A percentile compares a stretch with the other conserved stretches of the same genome.
phyloP scores from a whole-genome alignment of 1,140 invertebrate species.

The Plectus sambesii region DNA sequence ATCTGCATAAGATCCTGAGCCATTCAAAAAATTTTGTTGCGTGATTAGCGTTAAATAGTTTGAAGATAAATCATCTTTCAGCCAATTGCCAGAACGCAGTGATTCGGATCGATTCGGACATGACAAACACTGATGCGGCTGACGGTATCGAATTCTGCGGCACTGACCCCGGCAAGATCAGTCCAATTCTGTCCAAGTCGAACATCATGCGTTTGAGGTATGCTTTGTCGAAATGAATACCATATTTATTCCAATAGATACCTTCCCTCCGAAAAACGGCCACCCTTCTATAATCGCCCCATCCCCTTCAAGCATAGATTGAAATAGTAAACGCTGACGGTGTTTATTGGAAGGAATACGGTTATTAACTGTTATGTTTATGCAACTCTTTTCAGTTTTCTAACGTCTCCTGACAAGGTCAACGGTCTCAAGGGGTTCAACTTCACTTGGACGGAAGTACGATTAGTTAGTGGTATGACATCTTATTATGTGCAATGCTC shows the following conservation, averaged over 20 bases:
- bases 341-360: too few species aligned
- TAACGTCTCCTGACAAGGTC: slow-evolving; percentile 35
- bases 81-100: slow-evolving; percentile 41
- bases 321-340: too few species aligned
- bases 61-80: too few species aligned
- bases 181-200: slow-evolving; percentile 32
- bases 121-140: slow-evolving; percentile 27
- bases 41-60: too few species aligned
- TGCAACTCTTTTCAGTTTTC: slow-evolving; percentile 22
- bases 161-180: slow-evolving; percentile 25
- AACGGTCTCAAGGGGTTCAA: slow-evolving; percentile 45
- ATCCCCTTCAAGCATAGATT: too few species aligned
- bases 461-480: slow-evolving; percentile 28
- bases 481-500: too few species aligned
- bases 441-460: slow-evolving; percentile 45
- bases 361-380: neutral
- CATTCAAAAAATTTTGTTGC: too few species aligned
- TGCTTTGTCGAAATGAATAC: too few species aligned
- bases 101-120: slow-evolving; percentile 30
- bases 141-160: slow-evolving; percentile 25
- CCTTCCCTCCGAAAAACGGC: too few species aligned
- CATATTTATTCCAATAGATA: too few species aligned
- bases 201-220: slow-evolving; percentile 39
- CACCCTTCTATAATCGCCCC: too few species aligned
- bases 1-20: too few species aligned